These are phyloP conservation scores for Lithophane ornitopus DNA, from an alignment of 2,888 invertebrate species.

Conservation along the genomic window DNA sequence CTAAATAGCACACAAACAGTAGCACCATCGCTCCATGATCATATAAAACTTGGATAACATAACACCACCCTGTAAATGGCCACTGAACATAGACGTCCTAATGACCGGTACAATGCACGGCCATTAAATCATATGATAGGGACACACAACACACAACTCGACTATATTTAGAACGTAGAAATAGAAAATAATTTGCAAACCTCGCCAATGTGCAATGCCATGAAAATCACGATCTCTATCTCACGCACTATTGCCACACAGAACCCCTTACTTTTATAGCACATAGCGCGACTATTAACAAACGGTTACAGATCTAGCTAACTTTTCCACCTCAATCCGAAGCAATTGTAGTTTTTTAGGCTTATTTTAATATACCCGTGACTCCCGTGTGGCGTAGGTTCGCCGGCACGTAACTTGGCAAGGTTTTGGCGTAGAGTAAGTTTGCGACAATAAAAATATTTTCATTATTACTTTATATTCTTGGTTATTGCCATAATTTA, in stretches of 20 bases:
- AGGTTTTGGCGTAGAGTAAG: too few relatives aligned
- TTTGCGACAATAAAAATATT: too few relatives aligned
- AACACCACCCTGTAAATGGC: neutral
- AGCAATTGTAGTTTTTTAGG: neutral
- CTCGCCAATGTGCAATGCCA: conserved; percentile 45
- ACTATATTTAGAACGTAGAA: conserved; percentile 25
- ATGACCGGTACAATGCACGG: conserved; percentile 26
- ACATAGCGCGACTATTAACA: neutral
- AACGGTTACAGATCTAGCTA: neutral
- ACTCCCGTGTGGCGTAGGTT: neutral
- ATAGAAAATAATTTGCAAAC: conserved; percentile 46
- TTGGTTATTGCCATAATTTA: too few relatives aligned
- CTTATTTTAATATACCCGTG: neutral
- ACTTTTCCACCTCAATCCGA: neutral
- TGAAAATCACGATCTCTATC: conserved; percentile 50
- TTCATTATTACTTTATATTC: too few relatives aligned
- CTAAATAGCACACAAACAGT: neutral
- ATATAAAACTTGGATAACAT: neutral
- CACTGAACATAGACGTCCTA: conserved; percentile 27
- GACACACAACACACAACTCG: conserved; percentile 11
- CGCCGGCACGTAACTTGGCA: too few relatives aligned
- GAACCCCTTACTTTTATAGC: conserved; percentile 23
- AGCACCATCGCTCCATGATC: neutral
- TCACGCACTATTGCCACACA: conserved; percentile 52
- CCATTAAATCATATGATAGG: conserved; percentile 43